A percentile compares a stretch with the other conserved stretches of the same genome.
phyloP scores from a whole-genome alignment of 1,140 invertebrate species.

The Triops cancriformis region DNA sequence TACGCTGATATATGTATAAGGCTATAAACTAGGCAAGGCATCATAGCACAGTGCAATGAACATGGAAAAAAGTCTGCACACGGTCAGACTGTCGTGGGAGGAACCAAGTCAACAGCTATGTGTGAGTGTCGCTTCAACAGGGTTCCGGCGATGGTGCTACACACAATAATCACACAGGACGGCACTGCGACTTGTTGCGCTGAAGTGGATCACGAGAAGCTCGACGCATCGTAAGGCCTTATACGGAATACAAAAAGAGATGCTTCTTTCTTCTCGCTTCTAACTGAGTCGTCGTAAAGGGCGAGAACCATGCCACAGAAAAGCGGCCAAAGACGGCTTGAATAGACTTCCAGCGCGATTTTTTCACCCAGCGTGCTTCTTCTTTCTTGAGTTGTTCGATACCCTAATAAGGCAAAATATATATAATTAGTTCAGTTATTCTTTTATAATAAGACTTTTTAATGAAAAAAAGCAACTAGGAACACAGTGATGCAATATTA shows the following conservation, averaged over 20 bases:
- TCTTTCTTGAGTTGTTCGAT: conserved; percentile 93
- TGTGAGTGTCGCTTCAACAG: not conserved
- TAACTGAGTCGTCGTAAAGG: conserved; percentile 66
- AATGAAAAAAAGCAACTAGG: no score
- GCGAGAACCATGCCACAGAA: conserved; percentile 87
- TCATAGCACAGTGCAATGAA: not conserved
- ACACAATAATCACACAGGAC: not conserved
- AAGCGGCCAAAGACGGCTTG: conserved; percentile 91
- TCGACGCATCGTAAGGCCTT: conserved; percentile 1
- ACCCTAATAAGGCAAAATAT: conserved; percentile 50
- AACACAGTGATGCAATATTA: no score
- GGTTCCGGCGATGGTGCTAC: not conserved
- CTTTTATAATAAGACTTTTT: no score
- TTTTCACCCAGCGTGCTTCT: conserved; percentile 79
- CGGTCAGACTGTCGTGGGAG: not conserved
- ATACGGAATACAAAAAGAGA: conserved; percentile 25
- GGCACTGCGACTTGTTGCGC: not conserved
- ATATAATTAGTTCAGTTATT: not conserved
- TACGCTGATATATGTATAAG: not conserved
- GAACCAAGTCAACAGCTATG: not conserved
- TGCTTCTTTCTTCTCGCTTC: conserved; percentile 20
- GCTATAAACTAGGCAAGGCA: not conserved
- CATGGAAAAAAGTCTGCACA: not conserved
- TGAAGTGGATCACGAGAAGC: not conserved
- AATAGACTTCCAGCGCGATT: conserved; percentile 85